phyloP scores from a whole-genome alignment of 2,888 invertebrate genomes.

The Clanis bilineata region DNA sequence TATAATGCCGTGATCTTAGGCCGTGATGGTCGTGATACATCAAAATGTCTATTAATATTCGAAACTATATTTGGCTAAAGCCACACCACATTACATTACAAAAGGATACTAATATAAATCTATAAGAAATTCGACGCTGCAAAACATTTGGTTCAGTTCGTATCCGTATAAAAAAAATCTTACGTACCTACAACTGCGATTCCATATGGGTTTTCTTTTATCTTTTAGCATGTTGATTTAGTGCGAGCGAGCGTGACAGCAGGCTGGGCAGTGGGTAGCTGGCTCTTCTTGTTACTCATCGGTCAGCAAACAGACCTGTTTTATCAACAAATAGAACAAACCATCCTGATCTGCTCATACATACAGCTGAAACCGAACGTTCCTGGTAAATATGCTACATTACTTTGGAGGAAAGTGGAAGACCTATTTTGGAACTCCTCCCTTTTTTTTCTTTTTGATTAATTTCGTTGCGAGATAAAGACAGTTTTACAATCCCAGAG shows the following conservation, averaged over 20 bases:
- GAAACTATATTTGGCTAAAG: no score
- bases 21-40: no score
- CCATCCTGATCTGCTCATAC: constrained; percentile 57
- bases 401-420: background rate
- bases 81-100: no score
- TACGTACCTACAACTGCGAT: background rate
- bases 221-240: constrained; percentile 37
- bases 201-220: background rate
- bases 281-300: constrained; percentile 38
- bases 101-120: no score
- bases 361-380: constrained; percentile 50
- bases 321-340: constrained; percentile 52
- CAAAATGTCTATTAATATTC: no score
- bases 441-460: no score
- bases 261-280: constrained; percentile 46
- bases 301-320: constrained; percentile 45
- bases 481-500: no score
- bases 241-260: constrained; percentile 40
- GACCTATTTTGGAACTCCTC: no score
- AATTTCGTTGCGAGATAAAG: no score
- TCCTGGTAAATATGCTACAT: constrained; percentile 37
- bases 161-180: background rate
- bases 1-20: no score
- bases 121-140: no score
- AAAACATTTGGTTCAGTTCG: no score